phyloP scores from a whole-genome alignment of 2,797 vertebrate species.

The Cyclopterus lumpus region DNA sequence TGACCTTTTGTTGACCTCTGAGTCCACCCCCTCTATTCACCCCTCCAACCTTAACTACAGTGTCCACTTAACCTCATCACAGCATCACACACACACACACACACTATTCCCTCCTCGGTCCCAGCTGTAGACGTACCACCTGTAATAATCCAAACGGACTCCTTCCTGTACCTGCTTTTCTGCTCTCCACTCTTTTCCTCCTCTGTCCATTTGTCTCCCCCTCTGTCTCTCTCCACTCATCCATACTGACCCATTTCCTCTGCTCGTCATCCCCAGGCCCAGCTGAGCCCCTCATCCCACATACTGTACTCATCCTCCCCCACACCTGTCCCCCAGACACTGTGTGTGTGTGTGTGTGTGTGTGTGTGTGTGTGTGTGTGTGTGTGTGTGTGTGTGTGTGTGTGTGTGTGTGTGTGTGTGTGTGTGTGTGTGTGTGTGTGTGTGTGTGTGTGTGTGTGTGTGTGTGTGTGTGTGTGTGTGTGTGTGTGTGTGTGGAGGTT shows the following conservation, averaged over 20 bases:
- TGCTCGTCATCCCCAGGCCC: conserved; percentile 70
- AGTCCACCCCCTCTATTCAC: conserved; percentile 40
- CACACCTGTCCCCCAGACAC: conserved; percentile 76
- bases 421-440: conserved; percentile 31
- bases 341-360: conserved; percentile 29
- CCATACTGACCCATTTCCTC: conserved; percentile 82
- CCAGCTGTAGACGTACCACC: conserved; percentile 74
- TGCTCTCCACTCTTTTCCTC: conserved; percentile 46
- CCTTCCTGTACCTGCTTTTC: conserved; percentile 62
- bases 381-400: conserved; percentile 29
- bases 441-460: conserved; percentile 33
- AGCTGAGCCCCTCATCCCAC: conserved; percentile 80
- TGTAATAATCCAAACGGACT: conserved; percentile 79
- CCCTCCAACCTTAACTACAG: conserved; percentile 31
- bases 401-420: conserved; percentile 23
- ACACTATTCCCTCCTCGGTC: conserved; percentile 36
- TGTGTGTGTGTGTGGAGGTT: conserved; percentile 31
- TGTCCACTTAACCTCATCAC: conserved; percentile 44
- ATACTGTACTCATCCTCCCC: conserved; percentile 63
- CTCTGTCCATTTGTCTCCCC: conserved; percentile 70
- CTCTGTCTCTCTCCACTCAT: conserved; percentile 70
- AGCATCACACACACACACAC: conserved; percentile 24
- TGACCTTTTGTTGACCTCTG: conserved; percentile 42
- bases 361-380: conserved; percentile 26
- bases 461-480: conserved; percentile 22